These are phyloP conservation scores for Temnothorax unifasciatus DNA, from an alignment of 2,888 invertebrate species.

Conservation along the genomic window DNA sequence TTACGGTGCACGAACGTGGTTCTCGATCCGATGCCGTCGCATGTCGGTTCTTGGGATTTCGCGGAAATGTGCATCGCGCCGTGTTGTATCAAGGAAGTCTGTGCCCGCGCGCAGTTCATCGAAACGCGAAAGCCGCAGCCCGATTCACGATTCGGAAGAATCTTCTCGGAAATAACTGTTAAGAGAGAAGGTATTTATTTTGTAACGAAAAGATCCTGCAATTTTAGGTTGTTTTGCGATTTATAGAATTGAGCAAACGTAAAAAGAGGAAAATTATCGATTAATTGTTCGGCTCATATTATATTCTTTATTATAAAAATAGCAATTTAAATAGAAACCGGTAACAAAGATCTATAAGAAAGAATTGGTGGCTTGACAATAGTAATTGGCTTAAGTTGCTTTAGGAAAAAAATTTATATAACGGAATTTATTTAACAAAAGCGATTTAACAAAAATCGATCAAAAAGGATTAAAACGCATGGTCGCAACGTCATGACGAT, in stretches of 20 bases:
- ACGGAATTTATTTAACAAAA: no score
- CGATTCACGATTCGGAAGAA: slow-evolving; percentile 61
- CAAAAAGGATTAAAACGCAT: no score
- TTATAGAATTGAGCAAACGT: background rate
- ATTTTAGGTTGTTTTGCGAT: background rate
- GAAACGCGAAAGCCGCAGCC: slow-evolving; percentile 65
- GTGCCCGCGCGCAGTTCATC: slow-evolving; percentile 27
- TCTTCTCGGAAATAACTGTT: slow-evolving; percentile 52
- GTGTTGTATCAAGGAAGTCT: slow-evolving; percentile 63
- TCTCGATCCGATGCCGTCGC: slow-evolving; percentile 48
- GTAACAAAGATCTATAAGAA: background rate
- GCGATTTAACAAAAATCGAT: no score
- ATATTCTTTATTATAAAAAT: background rate
- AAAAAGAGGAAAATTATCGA: background rate
- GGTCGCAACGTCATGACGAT: no score
- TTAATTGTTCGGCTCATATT: background rate
- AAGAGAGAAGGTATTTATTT: no score
- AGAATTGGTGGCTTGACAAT: background rate
- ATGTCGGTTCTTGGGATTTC: slow-evolving; percentile 59
- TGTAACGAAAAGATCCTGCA: background rate
- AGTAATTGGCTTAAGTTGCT: background rate
- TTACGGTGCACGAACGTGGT: slow-evolving; percentile 75
- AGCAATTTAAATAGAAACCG: background rate
- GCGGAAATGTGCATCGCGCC: slow-evolving; percentile 61
- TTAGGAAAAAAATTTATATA: background rate